A percentile compares a stretch with the other conserved stretches of the same genome.
Evolutionary conservation across 2,797 vertebrate genomes (phyloP).

Genomic region (Chanos chanos): DNA sequence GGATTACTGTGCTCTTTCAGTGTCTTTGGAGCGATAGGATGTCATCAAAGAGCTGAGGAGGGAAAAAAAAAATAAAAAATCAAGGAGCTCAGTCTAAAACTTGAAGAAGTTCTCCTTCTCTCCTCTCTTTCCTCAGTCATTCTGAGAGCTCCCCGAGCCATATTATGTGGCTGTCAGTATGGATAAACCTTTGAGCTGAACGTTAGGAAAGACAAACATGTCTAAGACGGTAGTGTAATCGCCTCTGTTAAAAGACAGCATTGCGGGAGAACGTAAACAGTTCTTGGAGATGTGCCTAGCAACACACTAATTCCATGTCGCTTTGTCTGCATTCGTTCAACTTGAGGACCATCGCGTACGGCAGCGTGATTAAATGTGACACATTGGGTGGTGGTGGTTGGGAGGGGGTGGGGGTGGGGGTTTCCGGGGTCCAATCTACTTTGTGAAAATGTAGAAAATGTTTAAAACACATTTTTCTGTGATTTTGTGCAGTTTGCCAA

Average conservation of each 20-base stretch:
- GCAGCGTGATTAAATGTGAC: slow-evolving; percentile 70
- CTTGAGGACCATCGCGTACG: slow-evolving; percentile 72
- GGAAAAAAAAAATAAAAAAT: slow-evolving; percentile 65
- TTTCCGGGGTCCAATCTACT: no score
- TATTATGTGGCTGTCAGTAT: slow-evolving; percentile 79
- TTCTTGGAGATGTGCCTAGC: slow-evolving; percentile 74
- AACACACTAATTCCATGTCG: slow-evolving; percentile 68
- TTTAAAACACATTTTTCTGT: no score
- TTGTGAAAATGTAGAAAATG: no score
- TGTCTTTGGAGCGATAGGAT: slow-evolving; percentile 72
- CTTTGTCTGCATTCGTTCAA: slow-evolving; percentile 76
- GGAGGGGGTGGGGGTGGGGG: no score
- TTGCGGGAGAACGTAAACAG: slow-evolving; percentile 77
- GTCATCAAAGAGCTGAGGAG: slow-evolving; percentile 59
- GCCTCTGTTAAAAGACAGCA: slow-evolving; percentile 78
- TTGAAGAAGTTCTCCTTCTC: slow-evolving; percentile 63
- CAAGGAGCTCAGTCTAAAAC: slow-evolving; percentile 66
- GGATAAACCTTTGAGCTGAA: slow-evolving; percentile 77
- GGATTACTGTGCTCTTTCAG: slow-evolving; percentile 77
- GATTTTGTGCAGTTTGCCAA: no score
- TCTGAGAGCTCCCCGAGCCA: slow-evolving; percentile 69
- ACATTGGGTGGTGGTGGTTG: slow-evolving; percentile 67
- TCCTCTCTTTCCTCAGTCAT: slow-evolving; percentile 53
- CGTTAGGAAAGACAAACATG: slow-evolving; percentile 74
- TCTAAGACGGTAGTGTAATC: slow-evolving; percentile 78